Conservation (phyloP, 2,888 invertebrate species). For the Himalopsyche japonica region DNA sequence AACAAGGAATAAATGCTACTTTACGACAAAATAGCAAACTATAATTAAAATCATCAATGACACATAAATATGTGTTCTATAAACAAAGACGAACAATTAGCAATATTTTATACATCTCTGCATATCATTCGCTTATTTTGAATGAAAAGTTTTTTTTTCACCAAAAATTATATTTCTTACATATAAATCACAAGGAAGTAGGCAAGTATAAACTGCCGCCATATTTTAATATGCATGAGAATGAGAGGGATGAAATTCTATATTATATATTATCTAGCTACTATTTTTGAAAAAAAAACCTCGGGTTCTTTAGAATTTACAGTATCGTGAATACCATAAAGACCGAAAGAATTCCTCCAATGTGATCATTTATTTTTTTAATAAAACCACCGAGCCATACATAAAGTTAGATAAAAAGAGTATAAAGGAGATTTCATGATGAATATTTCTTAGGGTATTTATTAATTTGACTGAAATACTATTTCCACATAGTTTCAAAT, state of each 20-base stretch:
- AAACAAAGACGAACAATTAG: too few species aligned
- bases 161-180: too few species aligned
- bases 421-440: background rate
- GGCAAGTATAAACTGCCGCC: background rate
- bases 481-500: background rate
- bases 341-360: background rate
- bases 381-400: background rate
- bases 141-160: too few species aligned
- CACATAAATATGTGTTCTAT: too few species aligned
- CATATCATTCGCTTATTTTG: too few species aligned
- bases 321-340: background rate
- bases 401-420: background rate
- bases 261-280: background rate
- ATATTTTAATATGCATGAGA: background rate
- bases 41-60: too few species aligned
- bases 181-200: background rate
- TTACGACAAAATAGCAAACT: too few species aligned
- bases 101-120: too few species aligned
- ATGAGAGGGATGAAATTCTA: background rate
- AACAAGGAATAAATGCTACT: too few species aligned
- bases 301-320: background rate
- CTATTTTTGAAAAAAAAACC: background rate
- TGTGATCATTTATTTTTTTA: conserved; percentile 1
- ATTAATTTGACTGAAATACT: background rate
- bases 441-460: background rate